phyloP scores from a whole-genome alignment of 1,140 invertebrate genomes.

The Galendromus occidentalis region DNA sequence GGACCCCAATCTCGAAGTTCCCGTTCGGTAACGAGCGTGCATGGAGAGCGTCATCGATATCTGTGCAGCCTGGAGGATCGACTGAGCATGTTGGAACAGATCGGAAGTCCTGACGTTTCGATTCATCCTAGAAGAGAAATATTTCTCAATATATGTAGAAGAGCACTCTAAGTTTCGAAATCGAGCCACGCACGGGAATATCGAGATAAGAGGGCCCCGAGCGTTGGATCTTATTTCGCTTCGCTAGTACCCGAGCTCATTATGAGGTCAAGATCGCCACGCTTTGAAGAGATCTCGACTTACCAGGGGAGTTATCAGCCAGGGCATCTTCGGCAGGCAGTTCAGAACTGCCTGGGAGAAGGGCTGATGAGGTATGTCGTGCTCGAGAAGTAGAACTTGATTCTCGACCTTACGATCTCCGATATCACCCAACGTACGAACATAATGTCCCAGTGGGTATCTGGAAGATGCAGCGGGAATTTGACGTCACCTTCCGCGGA shows the following conservation, averaged over 20 bases:
- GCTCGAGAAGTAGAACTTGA: constrained; percentile 75
- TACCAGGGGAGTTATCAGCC: constrained; percentile 63
- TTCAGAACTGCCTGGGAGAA: constrained; percentile 84
- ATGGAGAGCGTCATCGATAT: constrained; percentile 97
- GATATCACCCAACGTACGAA: constrained; percentile 54
- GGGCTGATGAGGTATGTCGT: constrained; percentile 83
- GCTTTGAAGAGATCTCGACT: no score
- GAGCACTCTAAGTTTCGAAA: constrained; percentile 10
- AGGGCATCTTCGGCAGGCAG: constrained; percentile 73
- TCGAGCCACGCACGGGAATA: neutral
- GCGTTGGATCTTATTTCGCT: neutral
- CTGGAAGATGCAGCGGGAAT: constrained; percentile 11
- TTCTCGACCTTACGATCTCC: constrained; percentile 82
- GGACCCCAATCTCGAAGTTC: constrained; percentile 69
- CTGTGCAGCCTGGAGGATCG: constrained; percentile 94
- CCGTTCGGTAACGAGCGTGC: constrained; percentile 51
- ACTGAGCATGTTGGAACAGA: constrained; percentile 79
- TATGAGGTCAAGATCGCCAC: no score
- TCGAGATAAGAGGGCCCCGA: constrained; percentile 9
- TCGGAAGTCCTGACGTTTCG: constrained; percentile 56
- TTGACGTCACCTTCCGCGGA: neutral
- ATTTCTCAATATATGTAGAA: constrained; percentile 18
- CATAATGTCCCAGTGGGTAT: constrained; percentile 50
- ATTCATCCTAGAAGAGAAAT: constrained; percentile 43
- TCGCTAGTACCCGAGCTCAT: no score